Percentiles rank a stretch among this genome's conserved stretches.
Conservation (phyloP, 1,140 invertebrate genomes). For the Pristionchus pacificus region DNA sequence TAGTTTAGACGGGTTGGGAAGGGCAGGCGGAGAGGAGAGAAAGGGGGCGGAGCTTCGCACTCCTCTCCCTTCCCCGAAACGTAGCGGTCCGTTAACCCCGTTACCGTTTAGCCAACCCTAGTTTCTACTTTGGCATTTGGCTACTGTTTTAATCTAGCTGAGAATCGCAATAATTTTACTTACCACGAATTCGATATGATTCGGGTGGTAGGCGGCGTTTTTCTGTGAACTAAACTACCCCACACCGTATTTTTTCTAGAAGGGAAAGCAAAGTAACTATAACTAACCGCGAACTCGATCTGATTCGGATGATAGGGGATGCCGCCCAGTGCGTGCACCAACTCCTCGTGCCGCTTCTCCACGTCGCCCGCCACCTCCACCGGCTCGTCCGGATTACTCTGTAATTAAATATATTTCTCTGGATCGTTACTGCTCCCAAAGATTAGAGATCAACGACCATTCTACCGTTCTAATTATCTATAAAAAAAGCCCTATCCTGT, state of each 20-base stretch:
- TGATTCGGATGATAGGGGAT: slow-evolving; percentile 76
- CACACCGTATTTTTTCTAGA: background rate
- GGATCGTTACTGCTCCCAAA: background rate
- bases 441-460: background rate
- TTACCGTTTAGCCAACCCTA: too few relatives aligned
- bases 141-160: too few relatives aligned
- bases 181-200: too few relatives aligned
- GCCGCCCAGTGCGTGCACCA: slow-evolving; percentile 70
- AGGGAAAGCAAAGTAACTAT: background rate
- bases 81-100: too few relatives aligned
- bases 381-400: slow-evolving; percentile 67
- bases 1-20: too few relatives aligned
- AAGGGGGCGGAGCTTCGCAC: too few relatives aligned
- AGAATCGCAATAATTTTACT: too few relatives aligned
- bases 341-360: slow-evolving; percentile 69
- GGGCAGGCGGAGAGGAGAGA: too few relatives aligned
- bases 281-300: slow-evolving; percentile 63
- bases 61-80: too few relatives aligned
- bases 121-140: too few relatives aligned
- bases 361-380: slow-evolving; percentile 81
- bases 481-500: background rate
- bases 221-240: background rate
- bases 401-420: slow-evolving; percentile 26
- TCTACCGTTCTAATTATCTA: background rate
- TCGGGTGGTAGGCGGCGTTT: too few relatives aligned